phyloP scores from a whole-genome alignment of 2,113 vertebrate genomes.

The Equus przewalskii region DNA sequence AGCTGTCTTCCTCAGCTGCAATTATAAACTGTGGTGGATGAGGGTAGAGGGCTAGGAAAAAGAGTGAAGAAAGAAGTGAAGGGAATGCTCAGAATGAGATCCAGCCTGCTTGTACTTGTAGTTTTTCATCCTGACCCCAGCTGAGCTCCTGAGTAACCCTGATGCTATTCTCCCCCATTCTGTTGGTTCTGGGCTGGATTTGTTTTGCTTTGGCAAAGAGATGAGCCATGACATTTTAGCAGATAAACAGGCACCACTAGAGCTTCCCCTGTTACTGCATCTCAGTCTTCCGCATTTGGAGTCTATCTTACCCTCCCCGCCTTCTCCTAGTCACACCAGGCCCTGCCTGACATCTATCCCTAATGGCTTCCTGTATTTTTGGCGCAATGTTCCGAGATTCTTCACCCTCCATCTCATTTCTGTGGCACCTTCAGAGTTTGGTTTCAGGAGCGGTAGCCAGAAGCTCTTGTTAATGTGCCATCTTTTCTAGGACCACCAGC shows the following conservation, averaged over 20 bases:
- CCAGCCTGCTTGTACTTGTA: too few relatives aligned
- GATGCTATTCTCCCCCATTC: neutral
- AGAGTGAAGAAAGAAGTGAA: neutral
- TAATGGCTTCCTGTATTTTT: neutral
- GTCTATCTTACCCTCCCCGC: neutral
- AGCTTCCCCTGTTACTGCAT: neutral
- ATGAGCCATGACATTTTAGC: neutral
- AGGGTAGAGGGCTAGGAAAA: neutral
- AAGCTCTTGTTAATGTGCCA: neutral
- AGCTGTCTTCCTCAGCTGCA: neutral
- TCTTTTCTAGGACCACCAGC: neutral
- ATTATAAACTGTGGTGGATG: neutral
- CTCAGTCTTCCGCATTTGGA: neutral
- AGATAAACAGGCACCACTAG: neutral
- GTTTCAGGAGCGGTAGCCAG: neutral
- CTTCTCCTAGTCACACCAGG: neutral
- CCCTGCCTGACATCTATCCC: neutral
- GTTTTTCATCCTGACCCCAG: neutral
- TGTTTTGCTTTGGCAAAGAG: neutral
- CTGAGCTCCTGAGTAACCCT: neutral
- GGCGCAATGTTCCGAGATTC: neutral
- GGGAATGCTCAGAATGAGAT: neutral
- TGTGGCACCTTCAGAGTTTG: conserved; percentile 2
- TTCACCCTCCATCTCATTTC: neutral
- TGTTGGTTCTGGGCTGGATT: neutral